phyloP scores from a whole-genome alignment of 1,140 invertebrate genomes.

The Plodia interpunctella region DNA sequence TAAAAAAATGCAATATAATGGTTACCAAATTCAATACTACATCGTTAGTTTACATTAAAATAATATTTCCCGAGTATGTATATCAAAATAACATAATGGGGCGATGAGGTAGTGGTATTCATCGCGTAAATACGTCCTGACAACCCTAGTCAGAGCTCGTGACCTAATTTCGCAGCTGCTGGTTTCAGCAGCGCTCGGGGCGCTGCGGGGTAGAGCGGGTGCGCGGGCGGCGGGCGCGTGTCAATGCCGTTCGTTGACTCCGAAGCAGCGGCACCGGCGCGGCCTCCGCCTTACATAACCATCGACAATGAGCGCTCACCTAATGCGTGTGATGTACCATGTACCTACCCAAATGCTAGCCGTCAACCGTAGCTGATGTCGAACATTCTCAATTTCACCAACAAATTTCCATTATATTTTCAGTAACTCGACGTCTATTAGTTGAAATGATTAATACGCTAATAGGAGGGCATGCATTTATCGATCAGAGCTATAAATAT shows the following conservation, averaged over 20 bases:
- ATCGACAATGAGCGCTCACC: slow-evolving; percentile 64
- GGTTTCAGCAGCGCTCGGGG: slow-evolving; percentile 64
- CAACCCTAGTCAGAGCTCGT: slow-evolving; percentile 48
- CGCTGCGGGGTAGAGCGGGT: slow-evolving; percentile 30
- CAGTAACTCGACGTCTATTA: no score
- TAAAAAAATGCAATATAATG: no score
- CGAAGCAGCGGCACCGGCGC: slow-evolving; percentile 62
- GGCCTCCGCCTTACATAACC: slow-evolving; percentile 75
- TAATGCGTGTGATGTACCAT: slow-evolving; percentile 61
- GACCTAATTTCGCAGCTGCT: slow-evolving; percentile 74
- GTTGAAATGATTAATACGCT: no score
- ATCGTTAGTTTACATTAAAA: no score
- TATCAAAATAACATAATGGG: no score
- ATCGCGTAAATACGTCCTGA: not conserved
- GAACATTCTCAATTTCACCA: not conserved
- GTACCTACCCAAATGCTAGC: not conserved
- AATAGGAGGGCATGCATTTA: no score
- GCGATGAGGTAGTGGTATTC: no score
- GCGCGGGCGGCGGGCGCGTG: slow-evolving; percentile 51
- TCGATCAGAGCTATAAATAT: no score
- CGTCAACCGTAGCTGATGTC: not conserved
- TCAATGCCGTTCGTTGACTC: slow-evolving; percentile 75
- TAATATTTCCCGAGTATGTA: no score
- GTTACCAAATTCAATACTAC: no score
- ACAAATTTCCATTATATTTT: no score